Evolutionary conservation across 2,888 invertebrate species (phyloP).

Genomic region (Pseudococcus jackbeardsleyi): DNA sequence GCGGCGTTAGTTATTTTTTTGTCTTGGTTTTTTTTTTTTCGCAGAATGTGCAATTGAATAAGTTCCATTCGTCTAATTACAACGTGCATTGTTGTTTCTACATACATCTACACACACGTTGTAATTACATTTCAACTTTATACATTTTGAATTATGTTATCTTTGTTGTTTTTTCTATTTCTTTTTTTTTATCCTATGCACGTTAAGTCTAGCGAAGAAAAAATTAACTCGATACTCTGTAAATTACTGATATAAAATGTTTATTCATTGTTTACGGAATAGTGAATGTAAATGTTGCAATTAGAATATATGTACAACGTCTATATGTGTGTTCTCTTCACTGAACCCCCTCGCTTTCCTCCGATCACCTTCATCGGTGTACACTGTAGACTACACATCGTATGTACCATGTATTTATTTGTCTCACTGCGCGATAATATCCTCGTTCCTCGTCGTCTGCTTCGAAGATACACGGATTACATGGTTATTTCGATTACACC

Average conservation of each 20-base stretch:
- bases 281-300: slow-evolving; percentile 45
- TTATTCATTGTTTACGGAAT: slow-evolving; percentile 54
- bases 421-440: too few relatives aligned
- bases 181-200: not conserved
- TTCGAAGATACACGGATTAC: not conserved
- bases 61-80: slow-evolving; percentile 46
- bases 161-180: not conserved
- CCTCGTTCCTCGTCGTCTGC: not conserved
- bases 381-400: not conserved
- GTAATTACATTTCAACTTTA: not conserved
- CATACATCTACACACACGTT: not conserved
- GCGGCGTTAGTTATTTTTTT: slow-evolving; percentile 7
- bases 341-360: not conserved
- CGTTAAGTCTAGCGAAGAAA: slow-evolving; percentile 30
- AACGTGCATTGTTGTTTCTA: slow-evolving; percentile 47
- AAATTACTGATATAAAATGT: slow-evolving; percentile 48
- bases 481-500: not conserved
- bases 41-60: slow-evolving; percentile 50
- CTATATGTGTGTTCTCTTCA: not conserved
- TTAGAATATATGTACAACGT: not conserved
- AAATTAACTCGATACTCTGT: slow-evolving; percentile 42
- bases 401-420: too few relatives aligned
- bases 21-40: slow-evolving; percentile 20
- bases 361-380: not conserved
- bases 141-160: slow-evolving; percentile 50